Base-by-base conservation (phyloP, 1,140 invertebrate genomes). In the Chionoecetes opilio region DNA sequence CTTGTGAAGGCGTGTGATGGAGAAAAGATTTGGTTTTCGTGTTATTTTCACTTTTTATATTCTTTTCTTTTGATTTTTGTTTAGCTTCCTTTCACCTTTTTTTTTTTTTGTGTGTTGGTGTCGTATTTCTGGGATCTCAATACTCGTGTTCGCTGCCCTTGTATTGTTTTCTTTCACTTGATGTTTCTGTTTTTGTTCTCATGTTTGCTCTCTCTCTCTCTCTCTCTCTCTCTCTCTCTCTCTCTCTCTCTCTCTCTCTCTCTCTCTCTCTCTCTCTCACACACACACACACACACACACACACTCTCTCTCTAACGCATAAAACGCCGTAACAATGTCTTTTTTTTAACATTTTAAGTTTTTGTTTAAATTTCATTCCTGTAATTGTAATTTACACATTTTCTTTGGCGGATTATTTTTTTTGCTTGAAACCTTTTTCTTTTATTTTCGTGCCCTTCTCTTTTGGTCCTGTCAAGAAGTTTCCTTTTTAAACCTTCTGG, bases 401-500 rank as follows among this genome's bases (percentile, higher is more conserved):
- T 75, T 75, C 63, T 21, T n/a, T 75, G 1, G 26, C 21, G 63
- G 5, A n/a, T 75, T 75, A n/a, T n/a, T 75, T 75, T 75, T 75
- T 8, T n/a, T n/a, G n/a, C 63, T 26, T 75, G 63, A 21, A 75
- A 2, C 8, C 6, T 75, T 75, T 75, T n/a, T 21, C 63, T 75
- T 8, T n/a, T 75, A 26, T 75, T n/a, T 75, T 75, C 63, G 21
- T n/a, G 63, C 63, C n/a, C 63, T 75, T 75, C 63, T 75, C 63
- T 75, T 75, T n/a, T 75, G 21, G 63, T n/a, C n/a, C 63, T 75
- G 63, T 75, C 63, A 6, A n/a, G 63, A 75, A 75, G 63, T 75
- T 75, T 75, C n/a, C 63, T 75, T 75, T 75, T 75, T 75, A 75
- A 75, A 75, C 63, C 63, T 75, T 75, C 63, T 75, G 63, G 63